Percentiles rank a stretch among this genome's conserved stretches.
Conservation (phyloP, 1,140 invertebrate genomes). For the Orius laevigatus region DNA sequence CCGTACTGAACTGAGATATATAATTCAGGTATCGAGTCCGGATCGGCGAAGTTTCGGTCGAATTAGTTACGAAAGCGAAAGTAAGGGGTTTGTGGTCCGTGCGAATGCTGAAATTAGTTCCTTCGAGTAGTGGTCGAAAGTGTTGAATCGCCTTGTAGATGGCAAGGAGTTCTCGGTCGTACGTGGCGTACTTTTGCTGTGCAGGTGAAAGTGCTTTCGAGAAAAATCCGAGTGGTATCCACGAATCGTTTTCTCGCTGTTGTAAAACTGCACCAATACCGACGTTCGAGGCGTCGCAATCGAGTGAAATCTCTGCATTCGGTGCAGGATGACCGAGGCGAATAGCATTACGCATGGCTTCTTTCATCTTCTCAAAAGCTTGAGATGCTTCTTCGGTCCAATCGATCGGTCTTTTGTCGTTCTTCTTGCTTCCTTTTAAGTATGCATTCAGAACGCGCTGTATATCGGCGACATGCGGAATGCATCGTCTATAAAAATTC, state of each 20-base stretch:
- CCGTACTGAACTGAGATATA: constrained; percentile 26
- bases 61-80: constrained; percentile 20
- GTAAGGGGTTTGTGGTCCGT: constrained; percentile 26
- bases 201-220: constrained; percentile 8
- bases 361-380: constrained; percentile 19
- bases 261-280: constrained; percentile 22
- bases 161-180: constrained; percentile 27
- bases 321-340: too few species aligned
- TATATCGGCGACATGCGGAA: constrained; percentile 15
- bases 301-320: not conserved
- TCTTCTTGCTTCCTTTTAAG: constrained; percentile 9
- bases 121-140: constrained; percentile 25
- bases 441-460: constrained; percentile 15
- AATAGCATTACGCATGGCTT: constrained; percentile 3
- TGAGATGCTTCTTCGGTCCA: constrained; percentile 14
- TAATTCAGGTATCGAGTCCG: constrained; percentile 23
- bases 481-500: constrained; percentile 23
- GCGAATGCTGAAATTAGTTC: constrained; percentile 20
- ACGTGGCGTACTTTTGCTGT: constrained; percentile 17
- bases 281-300: constrained; percentile 20
- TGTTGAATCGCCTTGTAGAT: constrained; percentile 22
- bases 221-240: constrained; percentile 13
- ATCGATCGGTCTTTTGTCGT: constrained; percentile 9
- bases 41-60: constrained; percentile 19
- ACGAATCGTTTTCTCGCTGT: constrained; percentile 9